These are phyloP conservation scores for Sphaerophoria taeniata DNA, from an alignment of 2,888 invertebrate species.

Conservation along the genomic window DNA sequence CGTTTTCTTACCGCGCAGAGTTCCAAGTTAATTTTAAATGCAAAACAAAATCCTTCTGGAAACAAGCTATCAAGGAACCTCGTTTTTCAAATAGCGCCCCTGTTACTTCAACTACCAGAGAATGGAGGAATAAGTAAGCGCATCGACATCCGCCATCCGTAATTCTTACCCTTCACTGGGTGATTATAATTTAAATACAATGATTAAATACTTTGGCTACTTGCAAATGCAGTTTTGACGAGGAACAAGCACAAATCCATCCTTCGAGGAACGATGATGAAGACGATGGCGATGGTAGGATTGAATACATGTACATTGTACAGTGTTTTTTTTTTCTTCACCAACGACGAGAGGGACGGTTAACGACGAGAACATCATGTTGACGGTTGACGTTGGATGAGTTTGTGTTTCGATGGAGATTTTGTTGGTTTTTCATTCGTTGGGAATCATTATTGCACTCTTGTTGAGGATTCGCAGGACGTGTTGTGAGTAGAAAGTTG, in stretches of 20 bases:
- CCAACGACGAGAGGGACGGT: constrained; percentile 35
- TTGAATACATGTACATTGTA: constrained; percentile 13
- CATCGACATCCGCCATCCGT: constrained; percentile 48
- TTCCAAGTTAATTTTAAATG: constrained; percentile 27
- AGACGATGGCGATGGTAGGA: constrained; percentile 30
- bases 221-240: constrained; percentile 66
- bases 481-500: constrained; percentile 39
- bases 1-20: constrained; percentile 33
- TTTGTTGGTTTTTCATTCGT: constrained; percentile 67
- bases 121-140: constrained; percentile 31
- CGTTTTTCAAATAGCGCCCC: background rate
- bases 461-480: constrained; percentile 49
- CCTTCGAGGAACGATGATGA: constrained; percentile 28
- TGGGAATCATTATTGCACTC: constrained; percentile 63
- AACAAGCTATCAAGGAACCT: constrained; percentile 16
- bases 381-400: constrained; percentile 20
- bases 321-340: background rate
- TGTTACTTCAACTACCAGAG: background rate
- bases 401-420: constrained; percentile 53
- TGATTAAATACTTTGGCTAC: constrained; percentile 73
- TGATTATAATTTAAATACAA: constrained; percentile 71
- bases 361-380: constrained; percentile 10
- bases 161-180: constrained; percentile 53
- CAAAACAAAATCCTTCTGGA: constrained; percentile 17
- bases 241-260: constrained; percentile 30